Evolutionary conservation across 2,888 invertebrate genomes (phyloP).

Genomic region (Epinotia ramella): DNA sequence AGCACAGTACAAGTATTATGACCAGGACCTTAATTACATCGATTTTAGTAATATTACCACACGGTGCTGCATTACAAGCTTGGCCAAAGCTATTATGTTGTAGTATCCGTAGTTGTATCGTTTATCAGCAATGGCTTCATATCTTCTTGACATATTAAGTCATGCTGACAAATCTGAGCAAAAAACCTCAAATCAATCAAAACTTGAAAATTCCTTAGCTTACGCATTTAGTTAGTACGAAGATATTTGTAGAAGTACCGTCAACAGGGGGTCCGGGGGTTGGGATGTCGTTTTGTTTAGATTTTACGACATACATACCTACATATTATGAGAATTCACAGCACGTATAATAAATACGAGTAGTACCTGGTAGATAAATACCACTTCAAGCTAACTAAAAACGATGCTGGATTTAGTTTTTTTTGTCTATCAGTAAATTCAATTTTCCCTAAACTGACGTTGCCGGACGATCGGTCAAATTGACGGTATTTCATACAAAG

Average conservation of each 20-base stretch:
- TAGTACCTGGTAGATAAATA: not conserved
- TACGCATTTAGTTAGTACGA: not conserved
- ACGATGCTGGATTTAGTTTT: too few relatives aligned
- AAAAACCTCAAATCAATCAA: too few relatives aligned
- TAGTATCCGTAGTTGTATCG: not conserved
- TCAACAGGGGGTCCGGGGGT: not conserved
- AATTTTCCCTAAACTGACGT: too few relatives aligned
- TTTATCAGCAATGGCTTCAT: not conserved
- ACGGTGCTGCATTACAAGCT: not conserved
- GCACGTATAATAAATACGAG: not conserved
- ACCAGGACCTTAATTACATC: not conserved
- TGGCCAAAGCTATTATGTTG: not conserved
- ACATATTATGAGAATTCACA: too few relatives aligned
- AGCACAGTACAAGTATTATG: conserved; percentile 5
- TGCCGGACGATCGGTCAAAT: too few relatives aligned
- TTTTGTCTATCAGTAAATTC: too few relatives aligned
- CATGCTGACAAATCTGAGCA: too few relatives aligned
- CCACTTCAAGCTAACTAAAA: too few relatives aligned
- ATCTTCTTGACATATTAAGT: not conserved
- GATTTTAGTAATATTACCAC: not conserved
- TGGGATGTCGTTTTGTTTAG: too few relatives aligned
- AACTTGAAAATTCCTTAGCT: too few relatives aligned
- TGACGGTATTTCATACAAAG: too few relatives aligned
- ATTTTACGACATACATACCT: too few relatives aligned
- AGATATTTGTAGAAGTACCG: not conserved